Percentiles rank a stretch among this genome's conserved stretches.
These are phyloP conservation scores for Aromia moschata DNA, from an alignment of 2,888 invertebrate genomes.

Conservation along the genomic window DNA sequence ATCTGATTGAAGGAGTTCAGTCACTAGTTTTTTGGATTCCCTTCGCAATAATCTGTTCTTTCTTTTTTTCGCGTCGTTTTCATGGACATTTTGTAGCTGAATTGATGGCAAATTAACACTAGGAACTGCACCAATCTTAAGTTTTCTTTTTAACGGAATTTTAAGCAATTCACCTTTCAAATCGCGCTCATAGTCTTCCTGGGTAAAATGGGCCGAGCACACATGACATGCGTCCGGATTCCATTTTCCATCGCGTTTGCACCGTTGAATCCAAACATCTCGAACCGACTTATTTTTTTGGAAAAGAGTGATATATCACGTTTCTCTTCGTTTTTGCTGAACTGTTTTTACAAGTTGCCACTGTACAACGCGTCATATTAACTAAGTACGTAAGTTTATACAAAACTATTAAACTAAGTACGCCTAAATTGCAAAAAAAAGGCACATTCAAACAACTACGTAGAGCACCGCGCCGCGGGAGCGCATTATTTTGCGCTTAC, in stretches of 20 bases:
- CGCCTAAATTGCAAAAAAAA: no score
- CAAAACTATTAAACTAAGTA: no score
- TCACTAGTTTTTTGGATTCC: not conserved
- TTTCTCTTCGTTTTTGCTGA: not conserved
- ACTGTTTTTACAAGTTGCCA: conserved; percentile 12
- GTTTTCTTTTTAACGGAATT: conserved; percentile 16
- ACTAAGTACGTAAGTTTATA: no score
- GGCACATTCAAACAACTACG: no score
- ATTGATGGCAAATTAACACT: not conserved
- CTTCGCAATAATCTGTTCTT: not conserved
- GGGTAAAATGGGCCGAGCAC: conserved; percentile 29
- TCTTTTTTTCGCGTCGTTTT: no score
- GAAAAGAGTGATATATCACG: conserved; percentile 2
- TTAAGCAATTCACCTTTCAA: conserved; percentile 28
- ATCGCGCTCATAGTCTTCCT: conserved; percentile 30
- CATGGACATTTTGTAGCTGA: not conserved
- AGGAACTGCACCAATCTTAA: conserved; percentile 13
- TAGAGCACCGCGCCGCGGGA: no score
- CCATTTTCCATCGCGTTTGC: conserved; percentile 24
- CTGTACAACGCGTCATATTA: no score
- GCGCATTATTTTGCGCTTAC: no score
- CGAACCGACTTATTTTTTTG: conserved; percentile 1
- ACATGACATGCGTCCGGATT: conserved; percentile 21
- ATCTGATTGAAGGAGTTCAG: not conserved
- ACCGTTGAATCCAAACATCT: conserved; percentile 13